Percentiles rank a stretch among this genome's conserved stretches.
Evolutionary conservation across 2,797 vertebrate species (phyloP).

Genomic region (Octomys mimax): DNA sequence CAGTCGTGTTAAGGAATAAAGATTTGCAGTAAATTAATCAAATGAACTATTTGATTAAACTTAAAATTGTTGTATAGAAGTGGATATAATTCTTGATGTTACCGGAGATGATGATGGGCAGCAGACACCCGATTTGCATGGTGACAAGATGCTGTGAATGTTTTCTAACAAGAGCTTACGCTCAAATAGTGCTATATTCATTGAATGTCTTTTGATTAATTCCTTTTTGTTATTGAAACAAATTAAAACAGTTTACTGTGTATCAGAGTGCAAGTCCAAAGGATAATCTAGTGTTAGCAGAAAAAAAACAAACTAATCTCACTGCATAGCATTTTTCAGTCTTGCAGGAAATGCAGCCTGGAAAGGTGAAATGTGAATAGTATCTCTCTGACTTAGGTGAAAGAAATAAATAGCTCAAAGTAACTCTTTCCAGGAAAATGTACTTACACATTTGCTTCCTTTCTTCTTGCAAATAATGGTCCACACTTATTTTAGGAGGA

Average conservation of each 20-base stretch:
- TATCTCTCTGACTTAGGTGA: background rate
- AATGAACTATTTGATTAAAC: slow-evolving; percentile 32
- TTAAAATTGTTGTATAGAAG: slow-evolving; percentile 53
- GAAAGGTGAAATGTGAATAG: background rate
- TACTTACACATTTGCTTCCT: background rate
- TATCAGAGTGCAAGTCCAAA: background rate
- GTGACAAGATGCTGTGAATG: too few relatives aligned
- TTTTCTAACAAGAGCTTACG: background rate
- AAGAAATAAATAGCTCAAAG: background rate
- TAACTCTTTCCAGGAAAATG: background rate
- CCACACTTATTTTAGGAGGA: background rate
- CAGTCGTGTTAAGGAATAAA: slow-evolving; percentile 68
- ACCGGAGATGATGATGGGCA: background rate
- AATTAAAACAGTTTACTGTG: background rate
- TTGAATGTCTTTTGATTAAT: background rate
- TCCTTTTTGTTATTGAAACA: background rate
- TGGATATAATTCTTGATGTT: background rate
- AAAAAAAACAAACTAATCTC: background rate
- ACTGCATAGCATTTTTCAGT: background rate
- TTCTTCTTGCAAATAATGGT: background rate
- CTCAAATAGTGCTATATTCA: background rate
- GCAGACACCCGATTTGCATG: background rate
- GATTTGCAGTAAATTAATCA: slow-evolving; percentile 79
- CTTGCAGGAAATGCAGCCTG: background rate
- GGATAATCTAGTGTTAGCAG: background rate